Base-by-base conservation (phyloP, 2,888 invertebrate species). In the Neelides folsomi region DNA sequence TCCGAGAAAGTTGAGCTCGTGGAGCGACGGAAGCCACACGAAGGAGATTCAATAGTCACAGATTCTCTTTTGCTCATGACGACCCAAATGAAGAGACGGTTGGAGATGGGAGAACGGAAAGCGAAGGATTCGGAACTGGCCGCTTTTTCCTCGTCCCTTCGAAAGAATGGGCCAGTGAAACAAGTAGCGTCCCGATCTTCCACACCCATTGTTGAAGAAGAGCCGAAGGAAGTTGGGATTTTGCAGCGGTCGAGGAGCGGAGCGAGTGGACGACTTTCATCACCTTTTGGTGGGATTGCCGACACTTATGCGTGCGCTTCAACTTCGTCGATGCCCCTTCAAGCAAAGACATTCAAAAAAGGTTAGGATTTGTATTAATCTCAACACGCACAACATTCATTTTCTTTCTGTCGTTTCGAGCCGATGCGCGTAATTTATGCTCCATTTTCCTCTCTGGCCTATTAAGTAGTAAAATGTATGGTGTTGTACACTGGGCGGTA, bases 261-360 rank as follows among this genome's bases (percentile, higher is more conserved):
- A 27, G 43, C 47, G 12, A 9, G 44, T 38, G 36, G 13, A 12
- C 56, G 51, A 42, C 54, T 51, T 27, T 60, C 57, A n/a, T 62
- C 62, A 9, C 55, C 64, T 12, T 64, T 64, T 60, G 64, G 64
- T 10, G 64, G 64, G 7, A 64, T 64, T 47, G 64, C 64, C 8
- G 64, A 64, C 39, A 62, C 62, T 49, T 64, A 64, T 49, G 64
- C 64, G n/a, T 61, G 61, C 34, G 62, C 62, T 20, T 27, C 27
- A 27, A 27, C 27, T 27, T 27, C 27, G 27, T 27, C 27, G 27
- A 27, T 5, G 27, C 27, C 27, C 27, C 27, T 27, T 27, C 27
- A 27, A 27, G 4, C 27, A 27, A 27, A 27, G 27, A 27, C 7
- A 27, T 7, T 27, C 27, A 27, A 27, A 27, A 27, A 27, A 7